A percentile compares a stretch with the other conserved stretches of the same genome.
phyloP scores from a whole-genome alignment of 2,888 invertebrate genomes.

The Apamea crenata region DNA sequence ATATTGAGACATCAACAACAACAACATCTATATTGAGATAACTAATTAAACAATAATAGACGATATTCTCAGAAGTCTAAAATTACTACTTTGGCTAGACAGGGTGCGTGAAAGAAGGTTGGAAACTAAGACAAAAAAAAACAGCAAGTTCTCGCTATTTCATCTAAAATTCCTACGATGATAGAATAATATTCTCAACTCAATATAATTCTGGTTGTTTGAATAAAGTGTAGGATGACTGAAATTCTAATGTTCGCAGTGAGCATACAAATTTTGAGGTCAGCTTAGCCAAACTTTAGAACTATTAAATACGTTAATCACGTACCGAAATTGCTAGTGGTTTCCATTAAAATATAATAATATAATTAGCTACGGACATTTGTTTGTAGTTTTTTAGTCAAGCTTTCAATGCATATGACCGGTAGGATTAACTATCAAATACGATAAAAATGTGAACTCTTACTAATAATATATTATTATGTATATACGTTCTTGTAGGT shows the following conservation, averaged over 20 bases:
- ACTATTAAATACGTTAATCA: constrained; percentile 56
- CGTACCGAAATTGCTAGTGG: constrained; percentile 14
- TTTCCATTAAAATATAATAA: constrained; percentile 25
- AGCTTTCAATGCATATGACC: neutral
- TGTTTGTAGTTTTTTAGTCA: neutral
- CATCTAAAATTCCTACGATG: constrained; percentile 21
- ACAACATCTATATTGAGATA: constrained; percentile 15
- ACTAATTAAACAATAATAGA: constrained; percentile 8
- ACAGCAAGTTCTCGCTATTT: constrained; percentile 26
- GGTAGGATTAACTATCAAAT: neutral
- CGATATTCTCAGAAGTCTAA: constrained; percentile 2
- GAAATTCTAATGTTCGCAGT: constrained; percentile 39
- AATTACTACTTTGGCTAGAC: constrained; percentile 8
- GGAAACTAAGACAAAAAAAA: constrained; percentile 21
- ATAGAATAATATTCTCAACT: constrained; percentile 49
- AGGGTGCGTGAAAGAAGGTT: neutral
- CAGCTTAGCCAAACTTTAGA: constrained; percentile 43
- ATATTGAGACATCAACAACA: too few species aligned
- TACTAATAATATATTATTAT: neutral
- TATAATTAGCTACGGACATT: constrained; percentile 9
- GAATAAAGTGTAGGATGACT: constrained; percentile 32
- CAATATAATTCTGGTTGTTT: constrained; percentile 48
- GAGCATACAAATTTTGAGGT: constrained; percentile 53
- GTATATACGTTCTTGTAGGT: neutral
- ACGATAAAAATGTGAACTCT: neutral